A percentile compares a stretch with the other conserved stretches of the same genome.
Evolutionary conservation across 2,888 invertebrate genomes (phyloP).

Genomic region (Nomada lathburiana): DNA sequence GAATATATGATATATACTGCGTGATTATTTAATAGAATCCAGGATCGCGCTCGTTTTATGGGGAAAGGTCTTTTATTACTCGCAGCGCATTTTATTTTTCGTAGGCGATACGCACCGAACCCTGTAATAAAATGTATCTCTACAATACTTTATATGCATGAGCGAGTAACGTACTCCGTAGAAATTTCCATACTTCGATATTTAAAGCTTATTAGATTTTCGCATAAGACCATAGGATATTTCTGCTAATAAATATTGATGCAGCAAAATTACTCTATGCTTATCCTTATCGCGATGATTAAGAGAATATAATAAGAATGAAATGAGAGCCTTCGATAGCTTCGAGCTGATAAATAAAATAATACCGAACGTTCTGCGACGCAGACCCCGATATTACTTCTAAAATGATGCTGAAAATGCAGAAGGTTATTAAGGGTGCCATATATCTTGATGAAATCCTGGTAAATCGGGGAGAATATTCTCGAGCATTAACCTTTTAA

Average conservation of each 20-base stretch:
- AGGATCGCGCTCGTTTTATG: no score
- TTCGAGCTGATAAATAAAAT: neutral
- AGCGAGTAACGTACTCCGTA: no score
- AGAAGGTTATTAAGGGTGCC: neutral
- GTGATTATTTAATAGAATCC: no score
- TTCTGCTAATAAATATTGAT: neutral
- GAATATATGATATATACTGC: no score
- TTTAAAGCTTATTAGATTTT: neutral
- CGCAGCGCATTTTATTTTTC: no score
- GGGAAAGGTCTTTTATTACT: no score
- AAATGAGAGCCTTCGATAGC: slow-evolving; percentile 1
- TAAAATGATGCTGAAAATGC: neutral
- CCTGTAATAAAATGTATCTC: no score
- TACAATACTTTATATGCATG: no score
- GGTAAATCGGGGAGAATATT: neutral
- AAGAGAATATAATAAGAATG: neutral
- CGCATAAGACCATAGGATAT: neutral
- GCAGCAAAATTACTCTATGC: neutral
- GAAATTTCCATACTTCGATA: no score
- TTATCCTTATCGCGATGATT: neutral
- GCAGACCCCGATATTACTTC: neutral
- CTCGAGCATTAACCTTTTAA: slow-evolving; percentile 6
- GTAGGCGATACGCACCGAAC: no score
- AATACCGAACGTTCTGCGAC: neutral
- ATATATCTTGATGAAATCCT: neutral